These are phyloP conservation scores for Drosophila baimaii DNA, from an alignment of 1,140 invertebrate genomes.

Conservation along the genomic window DNA sequence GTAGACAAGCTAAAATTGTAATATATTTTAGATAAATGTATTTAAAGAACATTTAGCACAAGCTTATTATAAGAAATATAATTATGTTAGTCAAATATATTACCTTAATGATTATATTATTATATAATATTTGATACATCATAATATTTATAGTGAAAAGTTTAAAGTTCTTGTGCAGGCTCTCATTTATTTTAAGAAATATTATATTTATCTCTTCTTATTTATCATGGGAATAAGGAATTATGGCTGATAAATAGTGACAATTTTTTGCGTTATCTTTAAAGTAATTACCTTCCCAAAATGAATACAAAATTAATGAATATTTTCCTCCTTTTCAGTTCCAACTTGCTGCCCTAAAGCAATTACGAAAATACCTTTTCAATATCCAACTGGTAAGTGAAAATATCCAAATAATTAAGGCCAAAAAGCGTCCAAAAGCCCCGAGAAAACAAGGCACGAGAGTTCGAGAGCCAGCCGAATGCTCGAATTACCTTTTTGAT, in stretches of 20 bases:
- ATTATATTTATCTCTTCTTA: too few relatives aligned
- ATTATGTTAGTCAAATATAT: not conserved
- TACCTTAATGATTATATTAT: not conserved
- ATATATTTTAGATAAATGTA: not conserved
- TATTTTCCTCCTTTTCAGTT: constrained; percentile 12
- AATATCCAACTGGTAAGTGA: constrained; percentile 36
- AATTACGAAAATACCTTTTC: not conserved
- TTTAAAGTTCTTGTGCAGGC: too few relatives aligned
- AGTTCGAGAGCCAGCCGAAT: not conserved
- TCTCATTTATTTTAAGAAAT: not conserved
- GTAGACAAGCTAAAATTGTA: not conserved
- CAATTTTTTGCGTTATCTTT: too few relatives aligned
- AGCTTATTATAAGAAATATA: too few relatives aligned
- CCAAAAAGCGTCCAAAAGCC: constrained; percentile 1
- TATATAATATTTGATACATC: not conserved
- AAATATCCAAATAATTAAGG: constrained; percentile 36
- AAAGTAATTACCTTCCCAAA: not conserved
- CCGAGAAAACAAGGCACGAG: constrained; percentile 8
- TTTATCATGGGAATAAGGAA: too few relatives aligned
- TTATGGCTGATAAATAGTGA: not conserved
- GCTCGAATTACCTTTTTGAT: constrained; percentile 78
- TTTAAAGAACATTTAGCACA: not conserved
- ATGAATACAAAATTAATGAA: not conserved
- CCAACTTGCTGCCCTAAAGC: not conserved
- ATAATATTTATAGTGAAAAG: not conserved